A percentile compares a stretch with the other conserved stretches of the same genome.
phyloP scores from a whole-genome alignment of 2,113 vertebrate species.

The Urocynchramus pylzowi region DNA sequence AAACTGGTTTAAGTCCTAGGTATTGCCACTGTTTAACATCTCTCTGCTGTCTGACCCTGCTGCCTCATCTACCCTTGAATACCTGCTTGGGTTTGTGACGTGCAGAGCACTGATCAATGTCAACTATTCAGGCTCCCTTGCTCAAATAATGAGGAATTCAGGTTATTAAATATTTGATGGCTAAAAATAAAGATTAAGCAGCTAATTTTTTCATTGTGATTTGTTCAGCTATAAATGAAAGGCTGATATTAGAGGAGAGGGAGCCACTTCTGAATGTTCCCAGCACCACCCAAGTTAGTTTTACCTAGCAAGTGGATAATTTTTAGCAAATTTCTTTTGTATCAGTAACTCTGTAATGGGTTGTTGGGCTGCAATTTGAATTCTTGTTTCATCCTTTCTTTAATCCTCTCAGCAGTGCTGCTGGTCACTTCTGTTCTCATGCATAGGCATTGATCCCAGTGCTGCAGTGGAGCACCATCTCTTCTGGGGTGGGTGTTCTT shows the following conservation, averaged over 20 bases:
- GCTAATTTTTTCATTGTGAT: not conserved
- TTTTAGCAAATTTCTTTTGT: not conserved
- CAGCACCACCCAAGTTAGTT: not conserved
- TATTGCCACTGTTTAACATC: not conserved
- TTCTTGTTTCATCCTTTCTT: not conserved
- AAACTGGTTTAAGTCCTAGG: not conserved
- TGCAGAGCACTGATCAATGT: not conserved
- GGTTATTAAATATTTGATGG: not conserved
- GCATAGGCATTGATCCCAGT: too few species aligned
- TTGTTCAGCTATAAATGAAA: not conserved
- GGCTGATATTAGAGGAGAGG: not conserved
- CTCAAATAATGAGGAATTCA: not conserved
- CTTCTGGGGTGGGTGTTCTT: not conserved
- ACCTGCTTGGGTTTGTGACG: not conserved
- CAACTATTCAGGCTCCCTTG: not conserved
- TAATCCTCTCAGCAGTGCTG: not conserved
- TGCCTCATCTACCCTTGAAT: not conserved
- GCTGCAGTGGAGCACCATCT: not conserved
- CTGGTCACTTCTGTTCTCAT: not conserved
- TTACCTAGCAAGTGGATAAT: not conserved
- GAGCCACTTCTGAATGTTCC: not conserved
- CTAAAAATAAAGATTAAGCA: not conserved
- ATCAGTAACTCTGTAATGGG: not conserved
- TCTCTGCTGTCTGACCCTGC: not conserved
- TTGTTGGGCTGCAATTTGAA: not conserved